Evolutionary conservation across 2,888 invertebrate species (phyloP).

Genomic region (Hybos culiciformis): DNA sequence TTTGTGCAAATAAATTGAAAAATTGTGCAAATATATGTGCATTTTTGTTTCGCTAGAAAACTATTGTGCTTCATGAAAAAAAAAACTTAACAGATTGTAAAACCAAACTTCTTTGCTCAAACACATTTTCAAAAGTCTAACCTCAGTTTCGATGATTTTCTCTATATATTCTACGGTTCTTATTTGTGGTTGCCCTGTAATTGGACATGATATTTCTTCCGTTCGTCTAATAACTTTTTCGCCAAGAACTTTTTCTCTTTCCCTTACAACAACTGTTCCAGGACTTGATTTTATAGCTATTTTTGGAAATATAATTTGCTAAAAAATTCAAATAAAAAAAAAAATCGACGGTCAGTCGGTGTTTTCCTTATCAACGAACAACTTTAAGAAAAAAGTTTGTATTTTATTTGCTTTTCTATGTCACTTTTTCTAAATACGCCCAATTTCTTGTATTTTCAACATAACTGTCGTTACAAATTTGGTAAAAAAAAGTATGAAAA

Average conservation of each 20-base stretch:
- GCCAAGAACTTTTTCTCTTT: constrained; percentile 78
- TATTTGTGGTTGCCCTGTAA: constrained; percentile 72
- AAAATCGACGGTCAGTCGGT: too few species aligned
- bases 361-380: too few species aligned
- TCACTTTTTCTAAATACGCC: too few species aligned
- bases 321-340: too few species aligned
- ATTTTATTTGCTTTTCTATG: too few species aligned
- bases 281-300: constrained; percentile 78
- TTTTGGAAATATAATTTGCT: constrained; percentile 55
- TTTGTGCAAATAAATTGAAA: neutral
- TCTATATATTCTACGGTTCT: constrained; percentile 88
- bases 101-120: neutral
- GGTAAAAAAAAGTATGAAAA: too few species aligned
- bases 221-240: constrained; percentile 76
- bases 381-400: neutral
- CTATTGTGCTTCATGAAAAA: too few species aligned
- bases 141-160: constrained; percentile 92
- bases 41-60: neutral
- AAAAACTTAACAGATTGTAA: too few species aligned
- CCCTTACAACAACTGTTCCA: constrained; percentile 70
- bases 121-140: constrained; percentile 35
- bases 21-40: neutral
- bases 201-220: constrained; percentile 76
- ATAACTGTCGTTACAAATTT: too few species aligned
- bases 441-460: too few species aligned